Evolutionary conservation across 2,888 invertebrate species (phyloP).

Genomic region (Agapostemon virescens): DNA sequence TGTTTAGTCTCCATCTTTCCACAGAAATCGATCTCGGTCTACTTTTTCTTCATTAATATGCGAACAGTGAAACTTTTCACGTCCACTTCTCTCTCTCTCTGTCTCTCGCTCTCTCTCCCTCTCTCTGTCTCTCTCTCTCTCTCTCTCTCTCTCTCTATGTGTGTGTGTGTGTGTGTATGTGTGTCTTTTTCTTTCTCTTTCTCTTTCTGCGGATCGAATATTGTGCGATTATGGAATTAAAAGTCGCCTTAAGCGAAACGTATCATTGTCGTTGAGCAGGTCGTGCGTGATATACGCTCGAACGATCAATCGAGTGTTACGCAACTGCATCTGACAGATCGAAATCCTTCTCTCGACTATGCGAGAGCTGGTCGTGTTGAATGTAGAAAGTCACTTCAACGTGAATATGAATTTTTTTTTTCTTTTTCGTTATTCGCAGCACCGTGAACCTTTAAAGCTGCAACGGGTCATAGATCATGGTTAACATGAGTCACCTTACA

Average conservation of each 20-base stretch:
- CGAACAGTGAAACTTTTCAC: slow-evolving; percentile 12
- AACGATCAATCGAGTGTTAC: slow-evolving; percentile 39
- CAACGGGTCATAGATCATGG: not conserved
- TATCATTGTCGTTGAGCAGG: slow-evolving; percentile 38
- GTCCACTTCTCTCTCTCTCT: not conserved
- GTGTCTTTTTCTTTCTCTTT: not conserved
- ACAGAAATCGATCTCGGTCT: not conserved
- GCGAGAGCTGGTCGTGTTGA: not conserved
- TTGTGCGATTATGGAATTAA: slow-evolving; percentile 15
- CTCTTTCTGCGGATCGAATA: not conserved
- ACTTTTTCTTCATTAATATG: not conserved
- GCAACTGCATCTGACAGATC: slow-evolving; percentile 46
- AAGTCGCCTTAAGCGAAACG: slow-evolving; percentile 31
- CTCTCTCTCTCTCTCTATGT: not conserved
- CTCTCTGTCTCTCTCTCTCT: not conserved
- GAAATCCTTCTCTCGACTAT: slow-evolving; percentile 27
- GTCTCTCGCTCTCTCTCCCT: not conserved
- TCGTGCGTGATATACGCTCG: slow-evolving; percentile 24
- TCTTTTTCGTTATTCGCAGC: not conserved
- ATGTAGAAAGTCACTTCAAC: slow-evolving; percentile 33
- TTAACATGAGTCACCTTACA: not conserved
- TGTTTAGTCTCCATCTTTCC: not conserved
- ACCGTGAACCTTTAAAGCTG: not conserved
- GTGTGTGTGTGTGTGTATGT: no score
- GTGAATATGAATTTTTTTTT: not conserved